Conservation (phyloP, 2,797 vertebrate species). For the Heteromormyrus szaboi region DNA sequence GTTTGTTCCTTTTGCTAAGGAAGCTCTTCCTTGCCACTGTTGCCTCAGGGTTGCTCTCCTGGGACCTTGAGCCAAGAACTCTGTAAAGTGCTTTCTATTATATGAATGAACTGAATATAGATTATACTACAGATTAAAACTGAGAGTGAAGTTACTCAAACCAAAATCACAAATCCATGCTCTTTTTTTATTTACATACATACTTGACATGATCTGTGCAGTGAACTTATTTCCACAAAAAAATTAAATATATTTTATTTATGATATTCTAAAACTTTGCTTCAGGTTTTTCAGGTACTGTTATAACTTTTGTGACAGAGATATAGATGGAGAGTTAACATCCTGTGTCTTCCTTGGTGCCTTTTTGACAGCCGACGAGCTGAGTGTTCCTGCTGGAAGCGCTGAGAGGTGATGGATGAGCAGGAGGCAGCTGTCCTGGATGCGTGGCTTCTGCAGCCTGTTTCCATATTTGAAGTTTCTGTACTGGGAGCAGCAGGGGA, state of each 20-base stretch:
- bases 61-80: not conserved
- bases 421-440: not conserved
- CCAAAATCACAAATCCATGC: not conserved
- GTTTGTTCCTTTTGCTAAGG: not conserved
- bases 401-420: not conserved
- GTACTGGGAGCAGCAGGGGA: not conserved
- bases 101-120: not conserved
- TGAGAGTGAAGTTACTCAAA: not conserved
- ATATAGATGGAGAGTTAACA: not conserved
- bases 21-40: not conserved
- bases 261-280: not conserved
- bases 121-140: not conserved
- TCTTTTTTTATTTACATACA: not conserved
- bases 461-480: not conserved
- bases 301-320: slow-evolving; percentile 5
- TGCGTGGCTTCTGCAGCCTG: not conserved
- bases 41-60: not conserved
- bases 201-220: not conserved
- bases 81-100: not conserved
- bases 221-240: not conserved
- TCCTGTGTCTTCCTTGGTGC: not conserved
- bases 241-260: not conserved
- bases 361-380: not conserved
- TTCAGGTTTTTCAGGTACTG: not conserved
- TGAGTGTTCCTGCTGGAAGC: not conserved